These are phyloP conservation scores for Pangasianodon gigas DNA, from an alignment of 2,113 vertebrate species.

Conservation along the genomic window DNA sequence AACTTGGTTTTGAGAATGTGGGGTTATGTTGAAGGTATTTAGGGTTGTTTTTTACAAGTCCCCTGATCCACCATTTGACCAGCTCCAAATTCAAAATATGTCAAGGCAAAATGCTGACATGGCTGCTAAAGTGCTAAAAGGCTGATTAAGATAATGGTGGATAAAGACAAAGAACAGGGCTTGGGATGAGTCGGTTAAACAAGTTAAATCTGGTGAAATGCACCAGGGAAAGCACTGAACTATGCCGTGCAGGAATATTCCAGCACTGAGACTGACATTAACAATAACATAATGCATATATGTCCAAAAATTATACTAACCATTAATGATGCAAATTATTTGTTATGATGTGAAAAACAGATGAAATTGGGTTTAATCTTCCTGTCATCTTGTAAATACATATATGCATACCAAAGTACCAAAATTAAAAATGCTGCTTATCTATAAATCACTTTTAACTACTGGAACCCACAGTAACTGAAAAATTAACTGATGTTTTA, in stretches of 20 bases:
- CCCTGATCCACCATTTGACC: too few relatives aligned
- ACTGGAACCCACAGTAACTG: neutral
- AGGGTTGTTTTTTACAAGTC: neutral
- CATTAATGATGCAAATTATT: neutral
- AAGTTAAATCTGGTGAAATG: neutral
- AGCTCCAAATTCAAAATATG: too few relatives aligned
- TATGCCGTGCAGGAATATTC: neutral
- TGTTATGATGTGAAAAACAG: neutral
- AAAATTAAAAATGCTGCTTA: neutral
- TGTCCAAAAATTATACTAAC: neutral
- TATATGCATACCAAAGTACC: neutral
- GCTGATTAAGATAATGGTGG: neutral
- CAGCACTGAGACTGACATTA: neutral
- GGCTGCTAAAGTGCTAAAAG: neutral
- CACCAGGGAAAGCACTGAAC: neutral
- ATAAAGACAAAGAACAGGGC: neutral
- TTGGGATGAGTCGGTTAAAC: neutral
- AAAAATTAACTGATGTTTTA: neutral
- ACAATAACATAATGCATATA: neutral
- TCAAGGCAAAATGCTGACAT: too few relatives aligned
- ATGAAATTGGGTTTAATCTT: neutral
- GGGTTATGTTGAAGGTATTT: neutral
- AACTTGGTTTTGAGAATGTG: neutral
- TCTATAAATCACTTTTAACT: neutral
- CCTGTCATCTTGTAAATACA: neutral